phyloP scores from a whole-genome alignment of 1,140 invertebrate genomes.

The Gerris buenoi region DNA sequence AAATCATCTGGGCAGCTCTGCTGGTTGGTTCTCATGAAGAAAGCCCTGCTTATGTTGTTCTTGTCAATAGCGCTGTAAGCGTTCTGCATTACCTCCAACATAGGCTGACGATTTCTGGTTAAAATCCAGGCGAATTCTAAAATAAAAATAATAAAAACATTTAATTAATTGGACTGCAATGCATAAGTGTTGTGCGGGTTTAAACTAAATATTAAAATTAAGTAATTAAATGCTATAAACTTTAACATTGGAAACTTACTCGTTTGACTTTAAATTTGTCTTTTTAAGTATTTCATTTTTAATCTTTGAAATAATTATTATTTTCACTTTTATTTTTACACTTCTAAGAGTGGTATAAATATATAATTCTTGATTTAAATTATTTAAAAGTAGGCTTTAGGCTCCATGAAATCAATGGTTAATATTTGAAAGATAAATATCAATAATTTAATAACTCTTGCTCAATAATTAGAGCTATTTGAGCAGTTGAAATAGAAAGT shows the following conservation, averaged over 20 bases:
- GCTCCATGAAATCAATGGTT: too few relatives aligned
- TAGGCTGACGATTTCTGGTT: conserved; percentile 39
- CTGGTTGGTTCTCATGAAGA: conserved; percentile 47
- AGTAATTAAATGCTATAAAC: not conserved
- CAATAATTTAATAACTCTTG: too few relatives aligned
- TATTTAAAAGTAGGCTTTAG: too few relatives aligned
- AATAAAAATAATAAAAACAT: conserved; percentile 25
- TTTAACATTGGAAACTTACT: not conserved
- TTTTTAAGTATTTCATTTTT: too few relatives aligned
- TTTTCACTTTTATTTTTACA: too few relatives aligned
- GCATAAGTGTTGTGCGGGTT: not conserved
- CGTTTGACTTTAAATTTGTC: too few relatives aligned
- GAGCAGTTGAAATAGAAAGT: too few relatives aligned
- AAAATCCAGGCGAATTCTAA: conserved; percentile 51
- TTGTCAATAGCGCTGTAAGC: conserved; percentile 41
- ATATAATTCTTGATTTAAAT: too few relatives aligned
- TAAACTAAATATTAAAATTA: not conserved
- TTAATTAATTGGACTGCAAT: not conserved
- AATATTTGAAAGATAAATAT: too few relatives aligned
- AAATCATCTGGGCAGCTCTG: conserved; percentile 35
- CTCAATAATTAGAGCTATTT: too few relatives aligned
- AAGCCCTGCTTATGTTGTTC: conserved; percentile 40
- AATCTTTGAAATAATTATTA: too few relatives aligned
- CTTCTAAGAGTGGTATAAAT: too few relatives aligned
- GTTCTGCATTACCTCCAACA: conserved; percentile 37